Evolutionary conservation across 2,113 vertebrate genomes (phyloP).

Genomic region (Erinaceus europaeus): DNA sequence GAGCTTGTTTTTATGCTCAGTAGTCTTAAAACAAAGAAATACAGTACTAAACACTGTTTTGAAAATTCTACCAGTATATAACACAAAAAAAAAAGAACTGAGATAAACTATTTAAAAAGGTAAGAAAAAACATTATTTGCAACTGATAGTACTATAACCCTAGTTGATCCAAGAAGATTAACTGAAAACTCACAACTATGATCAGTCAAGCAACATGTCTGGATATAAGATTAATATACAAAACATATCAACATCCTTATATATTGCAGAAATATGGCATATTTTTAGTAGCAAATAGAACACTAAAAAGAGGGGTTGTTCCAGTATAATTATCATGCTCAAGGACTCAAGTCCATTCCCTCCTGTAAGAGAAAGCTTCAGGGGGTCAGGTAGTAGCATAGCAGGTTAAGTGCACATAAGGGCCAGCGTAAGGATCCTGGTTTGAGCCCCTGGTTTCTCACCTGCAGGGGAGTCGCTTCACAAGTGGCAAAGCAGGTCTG

Average conservation of each 20-base stretch:
- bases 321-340: too few relatives aligned
- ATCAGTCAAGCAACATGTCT: not conserved
- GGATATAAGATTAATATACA: constrained; percentile 5
- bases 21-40: constrained; percentile 32
- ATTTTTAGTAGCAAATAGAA: constrained; percentile 22
- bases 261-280: not conserved
- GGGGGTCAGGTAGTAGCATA: too few relatives aligned
- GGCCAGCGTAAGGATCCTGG: too few relatives aligned
- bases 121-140: not conserved
- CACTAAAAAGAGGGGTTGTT: not conserved
- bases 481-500: too few relatives aligned
- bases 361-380: too few relatives aligned
- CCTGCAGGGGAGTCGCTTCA: too few relatives aligned
- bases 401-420: too few relatives aligned
- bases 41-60: not conserved
- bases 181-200: not conserved
- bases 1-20: not conserved
- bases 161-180: not conserved
- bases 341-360: too few relatives aligned
- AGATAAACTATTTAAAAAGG: not conserved
- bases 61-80: not conserved
- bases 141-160: not conserved
- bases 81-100: not conserved
- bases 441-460: too few relatives aligned
- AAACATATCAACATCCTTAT: not conserved